Percentiles rank a stretch among this genome's conserved stretches.
phyloP scores from a whole-genome alignment of 53 echinoderm and acorn worm genomes.

The Antedon mediterranea region DNA sequence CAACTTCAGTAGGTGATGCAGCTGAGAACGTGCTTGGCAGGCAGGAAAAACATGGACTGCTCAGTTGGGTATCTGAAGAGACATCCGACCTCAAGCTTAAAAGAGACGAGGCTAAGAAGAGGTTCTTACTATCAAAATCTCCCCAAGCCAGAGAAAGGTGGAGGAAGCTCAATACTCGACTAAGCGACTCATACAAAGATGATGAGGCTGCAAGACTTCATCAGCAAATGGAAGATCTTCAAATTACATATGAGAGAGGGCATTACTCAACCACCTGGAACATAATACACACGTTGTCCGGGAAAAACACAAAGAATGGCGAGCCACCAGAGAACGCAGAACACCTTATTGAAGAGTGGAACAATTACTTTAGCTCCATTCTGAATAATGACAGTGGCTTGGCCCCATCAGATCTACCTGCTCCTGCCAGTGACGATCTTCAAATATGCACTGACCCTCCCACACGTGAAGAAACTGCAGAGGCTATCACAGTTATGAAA shows the following conservation, averaged over 20 bases:
- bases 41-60: constrained; percentile 4
- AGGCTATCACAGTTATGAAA: too few relatives aligned
- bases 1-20: neutral
- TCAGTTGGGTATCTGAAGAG: constrained; percentile 21
- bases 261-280: constrained; percentile 21
- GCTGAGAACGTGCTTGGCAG: constrained; percentile 10
- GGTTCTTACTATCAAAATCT: constrained; percentile 1
- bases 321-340: constrained; percentile 9
- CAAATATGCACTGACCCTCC: constrained; percentile 11
- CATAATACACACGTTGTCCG: constrained; percentile 13
- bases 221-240: constrained; percentile 11
- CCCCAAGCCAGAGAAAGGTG: constrained; percentile 6
- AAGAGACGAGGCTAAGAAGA: constrained; percentile 20
- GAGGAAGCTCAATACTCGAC: constrained; percentile 4
- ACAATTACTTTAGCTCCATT: constrained; percentile 15
- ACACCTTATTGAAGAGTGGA: too few relatives aligned
- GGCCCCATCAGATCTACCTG: too few relatives aligned
- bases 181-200: constrained; percentile 13
- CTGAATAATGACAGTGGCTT: too few relatives aligned
- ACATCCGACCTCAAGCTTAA: neutral
- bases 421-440: constrained; percentile 6
- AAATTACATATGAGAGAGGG: neutral
- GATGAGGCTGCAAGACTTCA: constrained; percentile 2
- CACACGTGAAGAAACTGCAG: too few relatives aligned
- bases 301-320: constrained; percentile 7